Conservation (phyloP, 2,797 vertebrate species). For the Myripristis murdjan region DNA sequence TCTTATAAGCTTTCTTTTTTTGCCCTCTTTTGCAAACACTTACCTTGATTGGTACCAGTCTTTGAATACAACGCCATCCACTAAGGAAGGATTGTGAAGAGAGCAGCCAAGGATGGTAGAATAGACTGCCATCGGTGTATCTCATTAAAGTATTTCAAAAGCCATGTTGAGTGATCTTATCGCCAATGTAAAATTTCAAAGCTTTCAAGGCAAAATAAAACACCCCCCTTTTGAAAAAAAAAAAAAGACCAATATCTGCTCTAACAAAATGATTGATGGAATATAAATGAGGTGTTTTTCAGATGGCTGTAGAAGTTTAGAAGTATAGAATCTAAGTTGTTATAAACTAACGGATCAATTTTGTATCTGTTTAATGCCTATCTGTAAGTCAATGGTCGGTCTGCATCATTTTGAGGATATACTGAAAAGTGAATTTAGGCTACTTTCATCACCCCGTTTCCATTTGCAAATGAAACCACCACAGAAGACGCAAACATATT, state of each 20-base stretch:
- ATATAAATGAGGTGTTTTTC: too few species aligned
- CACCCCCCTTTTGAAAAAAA: too few species aligned
- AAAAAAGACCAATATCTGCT: too few species aligned
- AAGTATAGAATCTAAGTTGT: too few species aligned
- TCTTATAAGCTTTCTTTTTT: not conserved
- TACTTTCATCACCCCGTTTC: not conserved
- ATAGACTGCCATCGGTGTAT: not conserved
- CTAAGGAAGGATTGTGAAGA: not conserved
- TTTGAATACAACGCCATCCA: not conserved
- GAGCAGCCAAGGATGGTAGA: not conserved
- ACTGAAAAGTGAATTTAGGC: not conserved
- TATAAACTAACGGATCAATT: too few species aligned
- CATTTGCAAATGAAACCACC: conserved; percentile 1
- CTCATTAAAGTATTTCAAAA: too few species aligned
- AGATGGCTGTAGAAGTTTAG: too few species aligned
- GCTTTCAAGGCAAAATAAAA: too few species aligned
- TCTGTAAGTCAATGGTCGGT: conserved; percentile 4
- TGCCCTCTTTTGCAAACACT: not conserved
- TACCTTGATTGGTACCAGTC: not conserved
- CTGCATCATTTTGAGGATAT: conserved; percentile 31
- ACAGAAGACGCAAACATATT: conserved; percentile 43
- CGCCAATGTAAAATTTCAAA: too few species aligned
- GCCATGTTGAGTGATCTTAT: too few species aligned
- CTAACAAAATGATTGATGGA: too few species aligned
- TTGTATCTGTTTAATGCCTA: too few species aligned